Conservation (phyloP, 1,140 invertebrate species). For the Medauroidea extradentata region DNA sequence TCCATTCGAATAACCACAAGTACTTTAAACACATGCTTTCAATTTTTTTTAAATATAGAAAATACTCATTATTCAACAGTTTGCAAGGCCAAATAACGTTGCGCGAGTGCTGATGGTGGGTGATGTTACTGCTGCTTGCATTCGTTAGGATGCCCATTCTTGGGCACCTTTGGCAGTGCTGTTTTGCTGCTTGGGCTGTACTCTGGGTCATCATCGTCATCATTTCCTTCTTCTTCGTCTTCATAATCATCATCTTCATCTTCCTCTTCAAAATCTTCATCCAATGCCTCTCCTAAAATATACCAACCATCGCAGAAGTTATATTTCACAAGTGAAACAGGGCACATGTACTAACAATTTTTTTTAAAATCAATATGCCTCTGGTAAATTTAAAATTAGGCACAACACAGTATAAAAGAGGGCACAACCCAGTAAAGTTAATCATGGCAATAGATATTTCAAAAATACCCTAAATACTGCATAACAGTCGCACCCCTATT, state of each 20-base stretch:
- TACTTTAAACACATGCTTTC: neutral
- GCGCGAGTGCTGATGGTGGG: neutral
- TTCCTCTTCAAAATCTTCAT: conserved; percentile 71
- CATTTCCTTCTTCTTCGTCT: conserved; percentile 35
- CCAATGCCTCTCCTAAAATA: conserved; percentile 63
- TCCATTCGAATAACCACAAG: neutral
- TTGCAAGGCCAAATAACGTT: conserved; percentile 6
- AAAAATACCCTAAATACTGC: too few species aligned
- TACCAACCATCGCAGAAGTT: too few species aligned
- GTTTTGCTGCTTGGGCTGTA: conserved; percentile 20
- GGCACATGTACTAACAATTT: too few species aligned
- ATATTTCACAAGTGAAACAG: too few species aligned
- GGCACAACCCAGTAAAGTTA: too few species aligned
- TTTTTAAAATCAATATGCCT: too few species aligned
- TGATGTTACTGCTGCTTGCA: conserved; percentile 48
- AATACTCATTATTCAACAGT: conserved; percentile 1
- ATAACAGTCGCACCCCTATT: too few species aligned
- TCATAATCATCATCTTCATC: conserved; percentile 59
- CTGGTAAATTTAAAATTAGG: too few species aligned
- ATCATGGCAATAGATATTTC: too few species aligned
- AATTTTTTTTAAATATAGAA: neutral
- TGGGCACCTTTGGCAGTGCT: conserved; percentile 25
- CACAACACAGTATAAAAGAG: too few species aligned
- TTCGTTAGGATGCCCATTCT: conserved; percentile 35
- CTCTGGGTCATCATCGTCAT: conserved; percentile 38